A percentile compares a stretch with the other conserved stretches of the same genome.
Evolutionary conservation across 2,888 invertebrate genomes (phyloP).

Genomic region (Schizotus pectinicornis): DNA sequence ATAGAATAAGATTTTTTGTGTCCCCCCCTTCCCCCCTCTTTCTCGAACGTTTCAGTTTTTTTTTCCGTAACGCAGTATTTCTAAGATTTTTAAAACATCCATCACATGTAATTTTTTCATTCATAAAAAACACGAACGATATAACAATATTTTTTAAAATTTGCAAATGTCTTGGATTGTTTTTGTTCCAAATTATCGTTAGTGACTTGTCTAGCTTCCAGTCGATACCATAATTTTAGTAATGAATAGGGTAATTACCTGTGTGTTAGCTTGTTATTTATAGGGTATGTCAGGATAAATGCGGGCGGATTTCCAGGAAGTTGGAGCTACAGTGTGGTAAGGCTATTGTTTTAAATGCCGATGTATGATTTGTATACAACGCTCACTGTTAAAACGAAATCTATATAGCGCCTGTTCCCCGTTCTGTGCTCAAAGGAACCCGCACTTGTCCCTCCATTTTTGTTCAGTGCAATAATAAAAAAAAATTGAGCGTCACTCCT

Average conservation of each 20-base stretch:
- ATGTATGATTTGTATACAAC: conserved; percentile 14
- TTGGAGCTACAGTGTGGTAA: conserved; percentile 36
- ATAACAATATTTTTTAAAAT: conserved; percentile 7
- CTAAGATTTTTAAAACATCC: conserved; percentile 15
- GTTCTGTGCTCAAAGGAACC: conserved; percentile 27
- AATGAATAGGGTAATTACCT: conserved; percentile 34
- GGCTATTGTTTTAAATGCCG: conserved; percentile 29
- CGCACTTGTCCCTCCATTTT: background rate
- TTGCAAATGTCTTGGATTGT: conserved; percentile 29
- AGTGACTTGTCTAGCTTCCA: conserved; percentile 35
- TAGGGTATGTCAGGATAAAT: conserved; percentile 36
- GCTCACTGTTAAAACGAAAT: conserved; percentile 23
- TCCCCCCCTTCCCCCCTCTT: conserved; percentile 27
- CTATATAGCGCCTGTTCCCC: conserved; percentile 14
- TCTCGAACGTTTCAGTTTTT: conserved; percentile 2
- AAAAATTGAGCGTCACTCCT: conserved; percentile 2
- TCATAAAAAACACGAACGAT: background rate
- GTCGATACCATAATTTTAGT: conserved; percentile 32
- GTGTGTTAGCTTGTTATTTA: conserved; percentile 41
- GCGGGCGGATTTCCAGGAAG: conserved; percentile 33
- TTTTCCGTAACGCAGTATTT: conserved; percentile 26
- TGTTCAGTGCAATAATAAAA: conserved; percentile 18
- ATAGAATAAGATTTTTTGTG: conserved; percentile 36
- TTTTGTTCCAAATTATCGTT: conserved; percentile 26
- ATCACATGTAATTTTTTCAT: conserved; percentile 13